Base-by-base conservation (phyloP, 1,140 invertebrate genomes). In the Onthophagus taurus region DNA sequence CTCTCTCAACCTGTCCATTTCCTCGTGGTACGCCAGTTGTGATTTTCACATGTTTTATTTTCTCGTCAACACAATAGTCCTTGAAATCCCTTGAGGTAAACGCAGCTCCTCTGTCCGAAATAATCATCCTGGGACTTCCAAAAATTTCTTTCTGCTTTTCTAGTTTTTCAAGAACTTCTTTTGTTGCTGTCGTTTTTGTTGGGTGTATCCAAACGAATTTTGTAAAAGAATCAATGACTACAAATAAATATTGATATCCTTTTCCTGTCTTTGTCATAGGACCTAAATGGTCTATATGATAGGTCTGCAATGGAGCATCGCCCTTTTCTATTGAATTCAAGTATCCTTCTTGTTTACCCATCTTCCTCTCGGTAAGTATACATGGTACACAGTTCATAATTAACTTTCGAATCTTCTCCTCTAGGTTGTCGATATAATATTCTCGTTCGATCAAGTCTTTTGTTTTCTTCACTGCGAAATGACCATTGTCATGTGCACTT, bases 151-250 rank as follows among this genome's bases (percentile, higher is more conserved):
- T 31, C 11, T 43, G 41, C 19, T 19, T 9, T 23, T 43, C 7
- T 11, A 33, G n/a, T 21, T 31, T 43, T 18, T 4, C 18, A 6
- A 33, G 31, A 1, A 33, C 41, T 33, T 62, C 56, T 30, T 45
- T 47, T 1, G 54, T 48, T 3, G 57, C 54, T 2, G 58, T 60
- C 1, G 52, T 50, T 20, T 63, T 64, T 7, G 58, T 52, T 2
- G 64, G 52, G 44, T 59, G 65, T 30, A 69, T 9, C 57, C 58
- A 65, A 1, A 51, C 45, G 51, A 65, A 69, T 34, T 69, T 68
- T 1, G 60, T 58, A 51, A 67, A 69, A 2, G 44, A 53, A 45
- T 68, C 61, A 4, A 65, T 50, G 1, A 70, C 42, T 0, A 53
- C 58, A 0, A 69, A 53, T 0, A 69, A 52, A 44, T 68, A 53